Conservation (phyloP, 2,797 vertebrate species). For the Leptoclinus maculatus region DNA sequence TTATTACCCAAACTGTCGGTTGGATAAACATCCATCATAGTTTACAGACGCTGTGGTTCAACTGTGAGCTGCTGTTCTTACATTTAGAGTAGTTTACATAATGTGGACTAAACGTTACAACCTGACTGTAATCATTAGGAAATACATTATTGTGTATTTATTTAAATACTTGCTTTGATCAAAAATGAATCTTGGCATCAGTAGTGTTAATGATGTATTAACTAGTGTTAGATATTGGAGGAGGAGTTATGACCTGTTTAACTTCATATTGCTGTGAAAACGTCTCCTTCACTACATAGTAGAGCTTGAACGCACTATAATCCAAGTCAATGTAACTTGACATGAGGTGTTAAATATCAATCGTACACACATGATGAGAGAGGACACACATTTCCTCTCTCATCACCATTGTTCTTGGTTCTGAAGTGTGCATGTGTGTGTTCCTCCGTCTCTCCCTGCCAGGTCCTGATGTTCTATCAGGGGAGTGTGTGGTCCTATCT, state of each 20-base stretch:
- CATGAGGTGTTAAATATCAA: background rate
- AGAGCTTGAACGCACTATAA: background rate
- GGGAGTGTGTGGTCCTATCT: conserved; percentile 72
- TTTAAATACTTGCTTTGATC: no score
- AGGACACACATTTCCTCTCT: background rate
- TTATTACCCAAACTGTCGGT: background rate
- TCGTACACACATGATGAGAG: no score
- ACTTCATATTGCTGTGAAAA: background rate
- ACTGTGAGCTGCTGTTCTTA: background rate
- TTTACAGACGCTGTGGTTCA: background rate
- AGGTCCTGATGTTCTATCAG: conserved; percentile 46
- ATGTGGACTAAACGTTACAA: no score
- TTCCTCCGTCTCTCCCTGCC: conserved; percentile 42
- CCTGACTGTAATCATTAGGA: no score
- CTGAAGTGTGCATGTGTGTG: conserved; percentile 7
- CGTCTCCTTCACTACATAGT: background rate
- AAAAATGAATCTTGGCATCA: no score
- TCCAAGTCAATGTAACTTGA: background rate
- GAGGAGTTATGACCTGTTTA: no score
- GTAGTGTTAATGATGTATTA: no score
- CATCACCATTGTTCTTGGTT: conserved; percentile 18
- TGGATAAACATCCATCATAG: no score
- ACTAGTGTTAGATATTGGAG: no score
- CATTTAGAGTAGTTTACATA: background rate
- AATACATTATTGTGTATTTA: no score